Evolutionary conservation across 2,888 invertebrate genomes (phyloP).

Genomic region (Tetranychus truncatus): DNA sequence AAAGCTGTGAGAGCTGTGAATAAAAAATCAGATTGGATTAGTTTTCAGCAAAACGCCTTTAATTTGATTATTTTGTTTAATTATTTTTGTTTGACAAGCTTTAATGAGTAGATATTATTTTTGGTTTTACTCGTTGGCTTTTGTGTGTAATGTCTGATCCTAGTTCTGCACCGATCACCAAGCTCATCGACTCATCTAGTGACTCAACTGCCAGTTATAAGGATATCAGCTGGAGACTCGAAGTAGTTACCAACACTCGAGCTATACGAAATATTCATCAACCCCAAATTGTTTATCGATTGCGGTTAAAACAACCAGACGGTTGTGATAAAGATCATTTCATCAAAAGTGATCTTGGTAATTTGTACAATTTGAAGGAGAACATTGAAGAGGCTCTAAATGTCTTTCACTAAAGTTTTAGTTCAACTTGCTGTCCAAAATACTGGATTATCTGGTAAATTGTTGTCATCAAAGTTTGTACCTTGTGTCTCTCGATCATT

Average conservation of each 20-base stretch:
- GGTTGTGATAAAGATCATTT: background rate
- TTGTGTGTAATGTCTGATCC: background rate
- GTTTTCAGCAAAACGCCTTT: background rate
- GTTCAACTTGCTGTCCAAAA: background rate
- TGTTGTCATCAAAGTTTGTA: too few relatives aligned
- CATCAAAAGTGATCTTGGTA: background rate
- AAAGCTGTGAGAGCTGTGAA: background rate
- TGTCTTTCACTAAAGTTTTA: background rate
- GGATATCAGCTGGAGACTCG: background rate
- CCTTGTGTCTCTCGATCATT: background rate
- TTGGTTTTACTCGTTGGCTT: background rate
- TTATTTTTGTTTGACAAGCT: background rate
- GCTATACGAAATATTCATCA: background rate
- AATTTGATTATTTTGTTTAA: background rate
- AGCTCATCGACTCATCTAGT: background rate
- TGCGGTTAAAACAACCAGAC: background rate
- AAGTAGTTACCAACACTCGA: background rate
- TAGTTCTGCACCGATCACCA: background rate
- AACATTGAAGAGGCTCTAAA: background rate
- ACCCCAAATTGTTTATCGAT: background rate
- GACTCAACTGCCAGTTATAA: background rate
- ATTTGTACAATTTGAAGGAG: background rate
- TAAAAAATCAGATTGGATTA: background rate
- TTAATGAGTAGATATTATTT: background rate
- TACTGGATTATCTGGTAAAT: background rate